Percentiles rank a stretch among this genome's conserved stretches.
Evolutionary conservation across 2,113 vertebrate genomes (phyloP).

Genomic region (Lepisosteus oculatus): DNA sequence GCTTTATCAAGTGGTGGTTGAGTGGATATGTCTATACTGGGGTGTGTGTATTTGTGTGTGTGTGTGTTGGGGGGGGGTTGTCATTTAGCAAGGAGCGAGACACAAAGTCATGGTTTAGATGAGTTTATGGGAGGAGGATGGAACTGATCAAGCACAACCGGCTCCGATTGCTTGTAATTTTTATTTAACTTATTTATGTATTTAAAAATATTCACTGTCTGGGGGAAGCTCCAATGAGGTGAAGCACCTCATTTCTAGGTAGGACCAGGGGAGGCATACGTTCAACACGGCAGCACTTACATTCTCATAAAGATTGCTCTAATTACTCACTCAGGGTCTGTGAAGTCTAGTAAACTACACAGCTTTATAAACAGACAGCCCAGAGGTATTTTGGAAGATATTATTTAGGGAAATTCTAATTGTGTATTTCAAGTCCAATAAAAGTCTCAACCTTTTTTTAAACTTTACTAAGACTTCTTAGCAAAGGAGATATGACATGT

Average conservation of each 20-base stretch:
- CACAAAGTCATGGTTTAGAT: conserved; percentile 16
- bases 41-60: not conserved
- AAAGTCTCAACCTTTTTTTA: no score
- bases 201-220: not conserved
- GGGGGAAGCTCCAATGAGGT: not conserved
- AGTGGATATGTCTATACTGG: conserved; percentile 37
- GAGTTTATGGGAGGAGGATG: conserved; percentile 2
- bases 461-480: no score
- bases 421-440: no score
- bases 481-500: no score
- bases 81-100: conserved; percentile 18
- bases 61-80: not conserved
- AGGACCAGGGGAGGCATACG: not conserved
- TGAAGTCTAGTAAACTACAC: not conserved
- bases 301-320: not conserved
- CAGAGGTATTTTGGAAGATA: not conserved
- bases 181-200: conserved; percentile 1
- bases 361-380: not conserved
- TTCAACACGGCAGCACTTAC: not conserved
- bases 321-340: not conserved
- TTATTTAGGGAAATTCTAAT: not conserved
- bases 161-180: conserved; percentile 4
- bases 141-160: not conserved
- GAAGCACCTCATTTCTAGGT: not conserved
- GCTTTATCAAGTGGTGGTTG: conserved; percentile 53